Percentiles rank a stretch among this genome's conserved stretches.
Conservation (phyloP, 2,888 invertebrate genomes). For the Chrysomela aeneicollis region DNA sequence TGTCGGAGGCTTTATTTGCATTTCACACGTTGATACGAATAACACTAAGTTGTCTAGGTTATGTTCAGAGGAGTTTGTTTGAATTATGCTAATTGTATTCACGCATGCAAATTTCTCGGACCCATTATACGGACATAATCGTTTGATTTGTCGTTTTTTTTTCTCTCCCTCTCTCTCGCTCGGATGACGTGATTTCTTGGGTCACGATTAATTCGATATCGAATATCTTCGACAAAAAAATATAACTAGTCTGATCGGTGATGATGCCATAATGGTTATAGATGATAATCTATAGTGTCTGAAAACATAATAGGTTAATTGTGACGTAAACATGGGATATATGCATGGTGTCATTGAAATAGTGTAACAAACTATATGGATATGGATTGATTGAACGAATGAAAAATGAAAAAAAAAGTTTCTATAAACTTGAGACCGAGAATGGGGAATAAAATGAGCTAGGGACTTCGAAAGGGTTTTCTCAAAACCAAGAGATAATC, state of each 20-base stretch:
- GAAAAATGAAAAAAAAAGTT: too few relatives aligned
- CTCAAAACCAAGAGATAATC: too few relatives aligned
- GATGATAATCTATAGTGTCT: too few relatives aligned
- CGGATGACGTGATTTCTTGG: not conserved
- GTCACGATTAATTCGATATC: not conserved
- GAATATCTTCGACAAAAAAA: not conserved
- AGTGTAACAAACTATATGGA: too few relatives aligned
- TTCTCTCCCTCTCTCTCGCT: not conserved
- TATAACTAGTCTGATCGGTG: not conserved
- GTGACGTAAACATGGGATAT: too few relatives aligned
- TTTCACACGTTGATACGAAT: slow-evolving; percentile 30
- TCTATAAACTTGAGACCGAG: too few relatives aligned
- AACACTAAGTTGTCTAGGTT: slow-evolving; percentile 17
- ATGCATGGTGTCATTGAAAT: too few relatives aligned
- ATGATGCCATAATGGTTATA: not conserved
- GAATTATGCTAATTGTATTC: slow-evolving; percentile 19
- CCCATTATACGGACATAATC: slow-evolving; percentile 10
- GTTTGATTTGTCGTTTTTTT: not conserved
- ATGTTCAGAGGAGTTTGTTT: slow-evolving; percentile 10
- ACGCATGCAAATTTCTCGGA: slow-evolving; percentile 12
- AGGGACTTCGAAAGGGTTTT: too few relatives aligned
- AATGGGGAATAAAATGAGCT: too few relatives aligned
- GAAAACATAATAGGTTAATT: too few relatives aligned
- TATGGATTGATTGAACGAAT: too few relatives aligned
- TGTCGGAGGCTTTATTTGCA: slow-evolving; percentile 23